Evolutionary conservation across 2,888 invertebrate genomes (phyloP), one percentile per base, ranked within the genome.

Genomic region (Alviniconcha strummeri): DNA sequence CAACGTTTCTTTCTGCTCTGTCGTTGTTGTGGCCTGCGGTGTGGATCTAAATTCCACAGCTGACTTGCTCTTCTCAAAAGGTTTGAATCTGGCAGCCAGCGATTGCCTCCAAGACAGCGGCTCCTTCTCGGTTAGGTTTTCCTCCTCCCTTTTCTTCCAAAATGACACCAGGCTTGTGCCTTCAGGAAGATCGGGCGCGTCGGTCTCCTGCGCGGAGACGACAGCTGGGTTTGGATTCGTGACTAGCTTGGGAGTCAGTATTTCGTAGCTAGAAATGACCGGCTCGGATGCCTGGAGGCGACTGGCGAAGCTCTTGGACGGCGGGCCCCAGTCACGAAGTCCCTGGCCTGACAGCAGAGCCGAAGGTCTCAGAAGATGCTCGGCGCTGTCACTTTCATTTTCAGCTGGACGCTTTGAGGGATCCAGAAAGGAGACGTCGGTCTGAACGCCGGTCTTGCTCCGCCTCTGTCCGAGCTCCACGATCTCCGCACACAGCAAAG

Each of bases 401-500:
- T 60, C 60, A 36, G 36, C 36, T 36, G 36, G 36, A 3, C 36
- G 36, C 36, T 36, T 36, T 36, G 56, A 57, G 13, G 76, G 19
- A 11, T 77, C 76, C 19, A 77, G 76, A 11, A n/a, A 56, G 19
- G 76, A 77, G 15, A 56, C 15, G 57, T 77, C 57, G 2, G 57
- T 19, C n/a, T 19, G 56, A 11, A 57, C 17, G 7, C 52, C 75
- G 17, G 17, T n/a, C 57, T 57, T 57, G 19, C 5, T 36, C 67
- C 64, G 64, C 19, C 67, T 79, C 52, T 52, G 36, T 54, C 64
- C 79, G n/a, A 67, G 15, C 60, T 64, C 15, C 6, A 67, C 9
- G 11, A 80, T 80, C 69, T 80, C 80, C 2, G 55, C 69, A 69
- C 80, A 80, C 55, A 80, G 67, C 67, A 11, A 11, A 67, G 80